phyloP scores from a whole-genome alignment of 2,888 invertebrate species.

The Homarus gammarus region DNA sequence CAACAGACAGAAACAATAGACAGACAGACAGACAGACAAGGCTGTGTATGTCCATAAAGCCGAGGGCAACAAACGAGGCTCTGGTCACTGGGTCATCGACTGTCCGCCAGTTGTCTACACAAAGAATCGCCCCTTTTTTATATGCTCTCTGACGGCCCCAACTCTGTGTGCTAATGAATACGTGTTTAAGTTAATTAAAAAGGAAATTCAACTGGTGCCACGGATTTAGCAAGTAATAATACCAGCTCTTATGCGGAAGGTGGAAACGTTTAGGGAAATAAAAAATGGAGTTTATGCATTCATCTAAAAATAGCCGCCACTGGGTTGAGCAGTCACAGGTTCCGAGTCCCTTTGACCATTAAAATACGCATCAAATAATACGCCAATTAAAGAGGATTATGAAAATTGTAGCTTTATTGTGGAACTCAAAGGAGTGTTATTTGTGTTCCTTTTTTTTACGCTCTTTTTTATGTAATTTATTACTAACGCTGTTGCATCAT shows the following conservation, averaged over 20 bases:
- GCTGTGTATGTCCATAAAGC: background rate
- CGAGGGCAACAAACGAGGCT: background rate
- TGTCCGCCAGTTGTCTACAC: background rate
- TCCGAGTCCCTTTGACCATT: background rate
- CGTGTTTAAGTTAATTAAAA: constrained; percentile 40
- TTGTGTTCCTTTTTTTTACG: background rate
- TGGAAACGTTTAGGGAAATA: background rate
- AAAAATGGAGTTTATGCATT: background rate
- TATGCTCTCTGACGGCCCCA: constrained; percentile 2
- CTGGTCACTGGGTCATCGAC: background rate
- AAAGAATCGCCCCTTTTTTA: background rate
- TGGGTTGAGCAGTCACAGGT: background rate
- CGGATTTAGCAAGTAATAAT: constrained; percentile 23
- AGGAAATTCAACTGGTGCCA: constrained; percentile 7
- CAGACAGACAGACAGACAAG: constrained; percentile 8
- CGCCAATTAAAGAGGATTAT: constrained; percentile 38
- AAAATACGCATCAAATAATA: constrained; percentile 31
- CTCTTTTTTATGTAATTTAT: background rate
- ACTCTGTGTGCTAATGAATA: constrained; percentile 18
- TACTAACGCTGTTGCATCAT: background rate
- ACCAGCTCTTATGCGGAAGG: background rate
- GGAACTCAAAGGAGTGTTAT: constrained; percentile 1
- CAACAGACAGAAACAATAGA: background rate
- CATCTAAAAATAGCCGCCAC: constrained; percentile 15
- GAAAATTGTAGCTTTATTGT: constrained; percentile 4